A percentile compares a stretch with the other conserved stretches of the same genome.
Evolutionary conservation across 2,888 invertebrate species (phyloP).

Genomic region (Liodrosophila aerea): DNA sequence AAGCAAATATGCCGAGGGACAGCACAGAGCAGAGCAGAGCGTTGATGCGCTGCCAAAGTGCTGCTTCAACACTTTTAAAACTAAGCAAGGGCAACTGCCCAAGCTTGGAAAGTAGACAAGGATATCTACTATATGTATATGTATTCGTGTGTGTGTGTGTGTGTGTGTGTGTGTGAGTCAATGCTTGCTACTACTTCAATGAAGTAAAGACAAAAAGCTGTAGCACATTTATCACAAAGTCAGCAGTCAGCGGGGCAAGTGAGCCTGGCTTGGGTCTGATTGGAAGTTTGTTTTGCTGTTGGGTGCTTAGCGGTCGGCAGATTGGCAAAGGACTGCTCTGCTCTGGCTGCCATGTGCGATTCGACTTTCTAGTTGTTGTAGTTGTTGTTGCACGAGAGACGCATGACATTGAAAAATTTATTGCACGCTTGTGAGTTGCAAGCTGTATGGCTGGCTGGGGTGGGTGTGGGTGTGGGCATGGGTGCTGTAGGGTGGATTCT

Average conservation of each 20-base stretch:
- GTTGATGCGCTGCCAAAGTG: conserved; percentile 76
- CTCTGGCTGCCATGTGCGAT: conserved; percentile 28
- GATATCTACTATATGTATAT: background rate
- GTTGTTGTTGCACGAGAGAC: conserved; percentile 62
- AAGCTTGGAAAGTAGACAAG: conserved; percentile 3
- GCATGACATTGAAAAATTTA: conserved; percentile 81
- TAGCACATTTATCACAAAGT: conserved; percentile 77
- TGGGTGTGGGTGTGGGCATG: conserved; percentile 2
- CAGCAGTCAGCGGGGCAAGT: conserved; percentile 47
- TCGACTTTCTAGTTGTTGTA: conserved; percentile 26
- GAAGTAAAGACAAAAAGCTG: conserved; percentile 73
- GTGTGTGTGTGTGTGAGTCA: background rate
- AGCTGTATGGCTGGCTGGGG: conserved; percentile 26
- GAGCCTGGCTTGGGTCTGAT: conserved; percentile 66
- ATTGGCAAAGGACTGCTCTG: conserved; percentile 33
- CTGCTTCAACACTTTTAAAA: conserved; percentile 75
- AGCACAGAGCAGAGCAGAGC: conserved; percentile 25
- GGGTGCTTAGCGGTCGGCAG: conserved; percentile 71
- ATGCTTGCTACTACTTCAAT: background rate
- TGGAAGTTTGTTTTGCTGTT: conserved; percentile 76
- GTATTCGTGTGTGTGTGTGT: background rate
- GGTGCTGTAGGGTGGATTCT: conserved; percentile 24
- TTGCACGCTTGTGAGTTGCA: conserved; percentile 77
- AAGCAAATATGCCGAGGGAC: conserved; percentile 66
- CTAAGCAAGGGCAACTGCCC: conserved; percentile 30